Percentiles rank a stretch among this genome's conserved stretches.
Evolutionary conservation across 2,888 invertebrate species (phyloP).

Genomic region (Dascillus cervinus): DNA sequence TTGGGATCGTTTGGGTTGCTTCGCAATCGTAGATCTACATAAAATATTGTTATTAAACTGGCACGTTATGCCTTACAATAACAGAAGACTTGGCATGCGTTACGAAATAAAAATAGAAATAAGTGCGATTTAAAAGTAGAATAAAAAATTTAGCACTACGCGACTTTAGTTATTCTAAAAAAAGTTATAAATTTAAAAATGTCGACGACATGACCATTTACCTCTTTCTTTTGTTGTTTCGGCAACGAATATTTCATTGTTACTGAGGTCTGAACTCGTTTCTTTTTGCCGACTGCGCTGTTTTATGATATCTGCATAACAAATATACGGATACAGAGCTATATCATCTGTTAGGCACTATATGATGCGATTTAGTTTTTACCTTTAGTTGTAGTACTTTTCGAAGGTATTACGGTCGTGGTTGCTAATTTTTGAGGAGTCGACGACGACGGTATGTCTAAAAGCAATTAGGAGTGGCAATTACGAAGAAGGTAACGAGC

Average conservation of each 20-base stretch:
- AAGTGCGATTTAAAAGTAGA: slow-evolving; percentile 7
- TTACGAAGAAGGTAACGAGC: no score
- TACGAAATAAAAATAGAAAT: slow-evolving; percentile 9
- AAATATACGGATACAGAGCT: not conserved
- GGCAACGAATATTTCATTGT: slow-evolving; percentile 33
- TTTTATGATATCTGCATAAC: slow-evolving; percentile 24
- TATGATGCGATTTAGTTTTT: slow-evolving; percentile 6
- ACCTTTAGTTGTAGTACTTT: slow-evolving; percentile 26
- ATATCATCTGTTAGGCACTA: not conserved
- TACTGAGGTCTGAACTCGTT: slow-evolving; percentile 25
- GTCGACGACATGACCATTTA: slow-evolving; percentile 19
- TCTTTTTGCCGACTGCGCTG: slow-evolving; percentile 29
- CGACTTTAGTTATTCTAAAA: not conserved
- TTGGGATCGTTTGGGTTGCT: slow-evolving; percentile 31
- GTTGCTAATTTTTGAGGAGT: slow-evolving; percentile 27
- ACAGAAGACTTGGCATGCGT: slow-evolving; percentile 15
- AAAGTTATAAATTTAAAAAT: slow-evolving; percentile 13
- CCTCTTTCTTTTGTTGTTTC: slow-evolving; percentile 34
- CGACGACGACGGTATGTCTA: slow-evolving; percentile 35
- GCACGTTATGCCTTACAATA: slow-evolving; percentile 14
- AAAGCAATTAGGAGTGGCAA: no score
- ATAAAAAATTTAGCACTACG: slow-evolving; percentile 1
- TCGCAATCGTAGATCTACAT: slow-evolving; percentile 32
- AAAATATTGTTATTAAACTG: slow-evolving; percentile 21
- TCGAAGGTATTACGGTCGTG: slow-evolving; percentile 22